phyloP scores from a whole-genome alignment of 2,113 vertebrate species.

The Dolichallabes microphthalmus region DNA sequence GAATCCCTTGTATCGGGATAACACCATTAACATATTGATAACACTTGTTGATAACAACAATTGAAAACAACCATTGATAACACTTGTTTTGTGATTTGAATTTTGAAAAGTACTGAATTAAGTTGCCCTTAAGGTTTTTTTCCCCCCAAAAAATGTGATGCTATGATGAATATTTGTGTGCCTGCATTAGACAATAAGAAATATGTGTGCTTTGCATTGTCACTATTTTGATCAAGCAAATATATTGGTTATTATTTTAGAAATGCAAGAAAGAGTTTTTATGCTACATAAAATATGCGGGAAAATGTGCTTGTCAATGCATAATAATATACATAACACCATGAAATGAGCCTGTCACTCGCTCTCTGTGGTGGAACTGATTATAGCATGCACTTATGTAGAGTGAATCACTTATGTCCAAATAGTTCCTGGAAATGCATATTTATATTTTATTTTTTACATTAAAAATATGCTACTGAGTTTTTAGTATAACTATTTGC shows the following conservation, averaged over 20 bases:
- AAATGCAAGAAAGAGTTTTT: not conserved
- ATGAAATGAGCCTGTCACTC: constrained; percentile 32
- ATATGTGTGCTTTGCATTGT: not conserved
- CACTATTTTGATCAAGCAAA: constrained; percentile 55
- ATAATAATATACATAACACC: constrained; percentile 22
- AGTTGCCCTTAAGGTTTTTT: not conserved
- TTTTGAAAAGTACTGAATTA: not conserved
- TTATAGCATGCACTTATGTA: constrained; percentile 37
- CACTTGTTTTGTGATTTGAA: constrained; percentile 18
- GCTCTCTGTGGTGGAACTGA: constrained; percentile 32
- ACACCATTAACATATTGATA: not conserved
- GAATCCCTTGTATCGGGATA: not conserved
- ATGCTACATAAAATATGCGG: not conserved
- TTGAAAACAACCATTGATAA: not conserved
- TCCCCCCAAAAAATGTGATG: not conserved
- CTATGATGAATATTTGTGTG: not conserved
- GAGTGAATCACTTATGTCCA: constrained; percentile 31
- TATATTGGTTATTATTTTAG: not conserved
- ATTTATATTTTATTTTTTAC: not conserved
- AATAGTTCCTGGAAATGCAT: constrained; percentile 37
- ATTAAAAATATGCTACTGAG: not conserved
- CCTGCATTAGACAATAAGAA: not conserved
- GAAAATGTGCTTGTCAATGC: constrained; percentile 23
- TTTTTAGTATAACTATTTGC: not conserved
- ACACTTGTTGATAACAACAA: not conserved